A percentile compares a stretch with the other conserved stretches of the same genome.
Evolutionary conservation across 2,888 invertebrate genomes (phyloP).

Genomic region (Schrankia costaestrigalis): DNA sequence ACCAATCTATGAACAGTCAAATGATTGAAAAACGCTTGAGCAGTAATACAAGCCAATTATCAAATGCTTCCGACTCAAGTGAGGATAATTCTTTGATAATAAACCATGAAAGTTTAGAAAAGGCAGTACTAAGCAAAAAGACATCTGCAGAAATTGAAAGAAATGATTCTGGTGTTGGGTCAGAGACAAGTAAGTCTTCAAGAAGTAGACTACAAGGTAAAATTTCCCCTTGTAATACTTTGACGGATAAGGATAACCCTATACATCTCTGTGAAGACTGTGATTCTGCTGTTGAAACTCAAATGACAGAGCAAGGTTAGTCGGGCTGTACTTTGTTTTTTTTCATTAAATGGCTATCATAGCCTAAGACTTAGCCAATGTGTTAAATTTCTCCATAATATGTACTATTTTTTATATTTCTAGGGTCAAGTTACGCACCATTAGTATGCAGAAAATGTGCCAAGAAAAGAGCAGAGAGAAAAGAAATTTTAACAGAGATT

Average conservation of each 20-base stretch:
- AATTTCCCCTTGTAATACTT: slow-evolving; percentile 69
- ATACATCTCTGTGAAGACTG: slow-evolving; percentile 92
- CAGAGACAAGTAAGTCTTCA: slow-evolving; percentile 93
- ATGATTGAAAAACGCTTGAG: slow-evolving; percentile 73
- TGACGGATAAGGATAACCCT: slow-evolving; percentile 79
- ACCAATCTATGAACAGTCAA: slow-evolving; percentile 77
- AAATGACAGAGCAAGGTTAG: slow-evolving; percentile 84
- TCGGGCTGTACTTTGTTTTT: not conserved
- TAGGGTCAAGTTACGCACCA: slow-evolving; percentile 87
- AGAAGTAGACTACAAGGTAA: slow-evolving; percentile 86
- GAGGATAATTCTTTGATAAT: slow-evolving; percentile 88
- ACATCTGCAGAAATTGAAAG: slow-evolving; percentile 90
- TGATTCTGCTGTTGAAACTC: slow-evolving; percentile 88
- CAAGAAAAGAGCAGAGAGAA: slow-evolving; percentile 92
- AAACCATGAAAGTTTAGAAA: slow-evolving; percentile 80
- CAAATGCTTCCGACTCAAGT: slow-evolving; percentile 91
- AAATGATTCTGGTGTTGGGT: slow-evolving; percentile 95
- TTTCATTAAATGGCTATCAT: too few species aligned
- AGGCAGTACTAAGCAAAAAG: slow-evolving; percentile 78
- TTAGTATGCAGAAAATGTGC: slow-evolving; percentile 93
- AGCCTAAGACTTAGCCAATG: too few species aligned
- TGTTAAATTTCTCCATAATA: not conserved
- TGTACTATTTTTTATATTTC: slow-evolving; percentile 27
- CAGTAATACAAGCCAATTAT: slow-evolving; percentile 87
- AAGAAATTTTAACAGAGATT: slow-evolving; percentile 96